Base-by-base conservation (phyloP, 1,140 invertebrate species). In the Dryas iulia region DNA sequence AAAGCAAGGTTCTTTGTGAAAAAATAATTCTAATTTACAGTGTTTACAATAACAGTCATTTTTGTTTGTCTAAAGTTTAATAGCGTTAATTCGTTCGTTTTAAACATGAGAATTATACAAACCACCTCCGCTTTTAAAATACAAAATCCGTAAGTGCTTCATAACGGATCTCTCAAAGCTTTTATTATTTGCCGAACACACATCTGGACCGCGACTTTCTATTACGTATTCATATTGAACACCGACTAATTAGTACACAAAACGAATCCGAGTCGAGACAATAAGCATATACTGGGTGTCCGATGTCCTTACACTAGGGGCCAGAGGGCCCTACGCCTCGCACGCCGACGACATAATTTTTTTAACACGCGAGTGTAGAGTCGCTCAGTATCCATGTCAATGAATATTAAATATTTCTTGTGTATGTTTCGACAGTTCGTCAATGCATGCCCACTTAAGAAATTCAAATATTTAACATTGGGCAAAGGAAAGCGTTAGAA, bases 161-260 rank as follows among this genome's bases (percentile, higher is more conserved):
- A 77, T 88, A 89, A 90, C 82, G 83, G 84, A 76, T 76, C 78
- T 79, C 77, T 75, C 69, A 83, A 86, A 87, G 81, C 76, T 79
- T 81, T 81, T 81, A 83, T 82, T 90, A 82, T 91, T 89, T 91
- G 82, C 84, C 77, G 77, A 87, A 81, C 84, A 89, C 78, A 88
- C 85, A 91, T 87, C 80, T 89, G 84, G 80, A 84, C 78, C 77
- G 75, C 79, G 78, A 82, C 84, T 87, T 90, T 88, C 87, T 87
- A 89, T 89, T 87, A 86, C 76, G 83, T 90, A 91, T 89, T 87
- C 86, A 82, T 87, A 87, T 83, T 86, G 83, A 78, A 83, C 87
- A 85, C 85, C 83, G 81, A 90, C 89, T 91, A 91, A 91, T 91
- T 91, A 88, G 87, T 91, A 90, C 83, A 90, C 87, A 91, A 87